A percentile compares a stretch with the other conserved stretches of the same genome.
These are phyloP conservation scores for Macrosteles quadrilineatus DNA, from an alignment of 1,140 invertebrate genomes.

Conservation along the genomic window DNA sequence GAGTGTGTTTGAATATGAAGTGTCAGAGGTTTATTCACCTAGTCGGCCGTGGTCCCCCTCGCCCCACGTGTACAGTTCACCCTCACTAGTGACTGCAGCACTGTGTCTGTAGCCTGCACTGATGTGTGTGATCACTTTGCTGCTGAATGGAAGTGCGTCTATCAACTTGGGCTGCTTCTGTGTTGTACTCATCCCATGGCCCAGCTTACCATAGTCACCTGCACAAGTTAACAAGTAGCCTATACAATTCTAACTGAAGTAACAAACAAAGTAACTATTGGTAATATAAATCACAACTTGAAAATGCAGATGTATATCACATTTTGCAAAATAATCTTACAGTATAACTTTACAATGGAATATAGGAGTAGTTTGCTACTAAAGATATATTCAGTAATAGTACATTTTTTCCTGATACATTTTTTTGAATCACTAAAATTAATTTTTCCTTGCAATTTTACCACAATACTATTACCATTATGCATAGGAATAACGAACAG, in stretches of 20 bases:
- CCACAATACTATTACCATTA: no score
- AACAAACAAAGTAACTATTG: no score
- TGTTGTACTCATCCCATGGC: slow-evolving; percentile 58
- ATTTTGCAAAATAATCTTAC: no score
- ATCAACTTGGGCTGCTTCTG: slow-evolving; percentile 60
- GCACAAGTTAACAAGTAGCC: slow-evolving; percentile 38
- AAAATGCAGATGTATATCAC: not conserved
- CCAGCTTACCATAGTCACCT: slow-evolving; percentile 58
- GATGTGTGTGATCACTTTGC: slow-evolving; percentile 56
- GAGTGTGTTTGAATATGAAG: no score
- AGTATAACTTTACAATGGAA: no score
- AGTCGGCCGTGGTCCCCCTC: slow-evolving; percentile 65
- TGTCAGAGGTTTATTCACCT: slow-evolving; percentile 49
- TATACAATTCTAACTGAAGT: no score
- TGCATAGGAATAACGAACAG: no score
- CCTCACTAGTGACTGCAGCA: slow-evolving; percentile 59
- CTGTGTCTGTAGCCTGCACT: slow-evolving; percentile 66
- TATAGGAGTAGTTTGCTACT: no score
- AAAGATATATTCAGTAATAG: no score
- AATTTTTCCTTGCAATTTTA: no score
- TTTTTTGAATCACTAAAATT: no score
- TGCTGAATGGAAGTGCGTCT: slow-evolving; percentile 50
- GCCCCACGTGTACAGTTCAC: slow-evolving; percentile 61
- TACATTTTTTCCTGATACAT: no score
- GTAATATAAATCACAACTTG: slow-evolving; percentile 45